Conservation (phyloP, 2,113 vertebrate species). For the Chlorodrepanis virens region DNA sequence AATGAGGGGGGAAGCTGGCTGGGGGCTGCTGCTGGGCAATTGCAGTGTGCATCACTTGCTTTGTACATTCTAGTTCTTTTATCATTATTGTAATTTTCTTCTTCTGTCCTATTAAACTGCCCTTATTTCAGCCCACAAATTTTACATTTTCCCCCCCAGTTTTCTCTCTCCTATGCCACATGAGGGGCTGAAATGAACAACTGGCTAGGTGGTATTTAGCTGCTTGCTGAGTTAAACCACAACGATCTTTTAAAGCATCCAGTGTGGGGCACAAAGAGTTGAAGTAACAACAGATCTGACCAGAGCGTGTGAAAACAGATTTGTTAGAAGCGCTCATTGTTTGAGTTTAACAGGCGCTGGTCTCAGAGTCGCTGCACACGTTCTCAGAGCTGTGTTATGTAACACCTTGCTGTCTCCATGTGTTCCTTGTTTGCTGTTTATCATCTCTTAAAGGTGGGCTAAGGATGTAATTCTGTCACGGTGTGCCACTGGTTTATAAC, state of each 20-base stretch:
- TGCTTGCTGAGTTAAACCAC: background rate
- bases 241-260: background rate
- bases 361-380: fast-evolving
- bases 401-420: background rate
- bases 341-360: background rate
- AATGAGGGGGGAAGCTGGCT: background rate
- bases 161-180: background rate
- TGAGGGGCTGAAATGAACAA: background rate
- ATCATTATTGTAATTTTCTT: background rate
- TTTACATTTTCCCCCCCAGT: fast-evolving
- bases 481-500: no score
- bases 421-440: background rate
- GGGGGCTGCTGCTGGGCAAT: background rate
- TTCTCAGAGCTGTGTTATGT: background rate
- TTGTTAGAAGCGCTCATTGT: background rate
- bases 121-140: background rate
- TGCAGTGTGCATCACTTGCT: background rate
- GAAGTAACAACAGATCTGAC: background rate
- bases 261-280: background rate
- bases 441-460: background rate
- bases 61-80: background rate
- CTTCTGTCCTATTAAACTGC: background rate
- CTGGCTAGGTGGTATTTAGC: background rate
- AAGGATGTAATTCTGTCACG: background rate
- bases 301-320: background rate